Percentiles rank a stretch among this genome's conserved stretches.
Evolutionary conservation across 1,140 invertebrate species (phyloP).

Genomic region (Pseudoatta argentina): DNA sequence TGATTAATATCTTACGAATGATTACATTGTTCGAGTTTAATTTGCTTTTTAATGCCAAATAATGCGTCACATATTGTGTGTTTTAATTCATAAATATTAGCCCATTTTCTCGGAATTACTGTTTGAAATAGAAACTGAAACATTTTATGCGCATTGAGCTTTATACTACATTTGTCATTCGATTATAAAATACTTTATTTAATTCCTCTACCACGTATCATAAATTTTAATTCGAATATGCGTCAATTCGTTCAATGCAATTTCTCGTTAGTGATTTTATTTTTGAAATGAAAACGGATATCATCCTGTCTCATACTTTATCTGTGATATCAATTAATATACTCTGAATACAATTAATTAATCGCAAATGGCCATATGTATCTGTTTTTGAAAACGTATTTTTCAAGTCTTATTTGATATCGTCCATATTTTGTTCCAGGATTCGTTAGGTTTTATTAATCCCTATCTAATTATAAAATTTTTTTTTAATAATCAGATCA

Average conservation of each 20-base stretch:
- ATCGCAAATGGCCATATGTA: not conserved
- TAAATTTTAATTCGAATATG: conserved; percentile 5
- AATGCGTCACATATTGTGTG: not conserved
- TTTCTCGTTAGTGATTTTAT: not conserved
- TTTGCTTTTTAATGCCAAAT: not conserved
- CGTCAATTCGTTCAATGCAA: not conserved
- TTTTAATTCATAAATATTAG: not conserved
- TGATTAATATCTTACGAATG: not conserved
- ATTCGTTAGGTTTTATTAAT: not conserved
- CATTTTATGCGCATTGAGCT: not conserved
- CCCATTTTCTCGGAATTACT: not conserved
- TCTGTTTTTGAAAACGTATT: not conserved
- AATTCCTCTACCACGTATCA: not conserved
- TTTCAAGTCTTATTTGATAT: not conserved
- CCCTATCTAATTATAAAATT: not conserved
- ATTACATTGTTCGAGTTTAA: not conserved
- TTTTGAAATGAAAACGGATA: not conserved
- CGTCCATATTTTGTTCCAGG: not conserved
- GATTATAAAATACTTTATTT: not conserved
- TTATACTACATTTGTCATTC: not conserved
- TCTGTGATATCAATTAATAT: not conserved
- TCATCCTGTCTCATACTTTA: not conserved
- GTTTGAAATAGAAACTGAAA: not conserved
- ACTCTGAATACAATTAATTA: conserved; percentile 15
- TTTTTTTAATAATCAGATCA: not conserved